Base-by-base conservation (phyloP, 2,113 vertebrate species). In the Parotia lawesii region DNA sequence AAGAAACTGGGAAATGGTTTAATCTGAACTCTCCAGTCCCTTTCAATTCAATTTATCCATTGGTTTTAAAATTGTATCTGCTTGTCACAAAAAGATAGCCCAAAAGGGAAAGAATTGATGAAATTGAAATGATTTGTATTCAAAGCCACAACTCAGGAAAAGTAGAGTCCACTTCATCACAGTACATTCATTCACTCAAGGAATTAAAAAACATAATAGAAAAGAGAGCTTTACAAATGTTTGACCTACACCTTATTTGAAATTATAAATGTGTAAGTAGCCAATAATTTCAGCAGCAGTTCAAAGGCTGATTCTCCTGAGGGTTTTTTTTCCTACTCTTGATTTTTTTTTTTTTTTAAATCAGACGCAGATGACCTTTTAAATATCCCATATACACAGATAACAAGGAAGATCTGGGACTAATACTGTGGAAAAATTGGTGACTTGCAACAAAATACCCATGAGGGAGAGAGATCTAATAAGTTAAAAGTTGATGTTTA, bases 401-500 rank as follows among this genome's bases (percentile, higher is more conserved):
- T 27, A 96, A 33, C 37, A 92, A 84, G 73, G 56, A 95, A 89
- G 69, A 76, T 33, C 61, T 2, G 4, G 27, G 75, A 28, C 40
- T 75, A 85, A 74, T 47, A 67, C 42, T 82, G 60, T 54, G 31
- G 45, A 38, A 85, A 90, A 94, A 53, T 71, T 7, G 9, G 79
- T 85, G 50, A 67, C 62, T 96, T 96, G 78, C 61, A 94, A 80
- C 22, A 79, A 92, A 95, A 93, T 81, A 66, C 66, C 50, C 80
- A 85, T n/a, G n/a, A 87, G 35, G 69, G 60, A 91, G 38, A 75
- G 64, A 77, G 47, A 57, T 93, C 35, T 76, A 71, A 89, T 48
- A 94, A 90, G 60, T 91, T 56, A 79, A 93, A 96, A 94, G 66
- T 93, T 85, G 38, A 73, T 90, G 54, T 69, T 93, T 92, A 92